A percentile compares a stretch with the other conserved stretches of the same genome.
These are phyloP conservation scores for Butorides virescens DNA, from an alignment of 2,113 vertebrate genomes.

Conservation along the genomic window DNA sequence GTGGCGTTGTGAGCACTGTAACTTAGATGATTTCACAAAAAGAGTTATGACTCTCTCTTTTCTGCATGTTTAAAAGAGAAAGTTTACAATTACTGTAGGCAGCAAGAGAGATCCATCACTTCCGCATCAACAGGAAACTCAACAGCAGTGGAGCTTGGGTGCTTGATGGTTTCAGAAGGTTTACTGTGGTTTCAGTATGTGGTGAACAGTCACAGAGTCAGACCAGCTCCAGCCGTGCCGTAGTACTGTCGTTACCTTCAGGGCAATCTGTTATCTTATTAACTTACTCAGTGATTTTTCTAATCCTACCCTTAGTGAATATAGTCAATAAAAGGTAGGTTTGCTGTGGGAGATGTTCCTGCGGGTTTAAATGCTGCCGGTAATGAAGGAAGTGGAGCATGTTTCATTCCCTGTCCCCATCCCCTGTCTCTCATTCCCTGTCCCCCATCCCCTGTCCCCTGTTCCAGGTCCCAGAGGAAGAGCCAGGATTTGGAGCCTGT, in stretches of 20 bases:
- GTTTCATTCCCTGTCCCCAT: not conserved
- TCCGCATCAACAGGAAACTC: not conserved
- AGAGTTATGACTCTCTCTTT: not conserved
- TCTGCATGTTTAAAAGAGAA: not conserved
- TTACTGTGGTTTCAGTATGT: not conserved
- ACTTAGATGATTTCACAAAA: not conserved
- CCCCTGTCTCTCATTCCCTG: not conserved
- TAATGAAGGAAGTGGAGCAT: not conserved
- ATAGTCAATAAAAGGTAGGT: not conserved
- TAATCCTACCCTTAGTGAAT: not conserved
- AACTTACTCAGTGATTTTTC: not conserved
- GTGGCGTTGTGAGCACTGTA: not conserved
- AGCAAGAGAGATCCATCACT: not conserved
- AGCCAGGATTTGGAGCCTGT: not conserved
- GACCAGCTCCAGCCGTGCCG: not conserved
- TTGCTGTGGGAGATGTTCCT: not conserved
- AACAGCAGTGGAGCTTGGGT: fast-evolving
- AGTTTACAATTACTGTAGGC: not conserved
- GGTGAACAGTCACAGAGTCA: not conserved
- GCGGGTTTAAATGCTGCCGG: not conserved
- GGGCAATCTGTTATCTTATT: not conserved
- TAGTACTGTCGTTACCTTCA: not conserved
- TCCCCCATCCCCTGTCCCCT: not conserved
- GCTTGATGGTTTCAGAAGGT: not conserved
- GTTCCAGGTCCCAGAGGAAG: not conserved